These are phyloP conservation scores for Epicauta chinensis DNA, from an alignment of 1,140 invertebrate genomes.

Conservation along the genomic window DNA sequence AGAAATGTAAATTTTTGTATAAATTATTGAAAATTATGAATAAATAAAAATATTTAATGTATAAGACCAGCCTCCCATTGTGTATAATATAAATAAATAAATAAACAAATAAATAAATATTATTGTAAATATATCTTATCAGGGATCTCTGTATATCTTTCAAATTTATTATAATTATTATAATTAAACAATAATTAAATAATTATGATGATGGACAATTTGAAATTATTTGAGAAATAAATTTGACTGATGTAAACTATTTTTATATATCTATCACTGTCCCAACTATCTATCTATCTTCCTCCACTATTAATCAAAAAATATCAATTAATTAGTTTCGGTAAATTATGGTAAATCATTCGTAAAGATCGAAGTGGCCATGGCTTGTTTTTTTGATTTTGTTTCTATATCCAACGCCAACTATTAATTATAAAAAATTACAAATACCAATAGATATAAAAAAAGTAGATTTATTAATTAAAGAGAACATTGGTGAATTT, in stretches of 20 bases:
- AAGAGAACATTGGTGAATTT: too few species aligned
- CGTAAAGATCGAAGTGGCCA: too few species aligned
- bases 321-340: too few species aligned
- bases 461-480: too few species aligned
- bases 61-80: too few species aligned
- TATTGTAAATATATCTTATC: constrained; percentile 34
- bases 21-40: constrained; percentile 16
- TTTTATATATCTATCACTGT: background rate
- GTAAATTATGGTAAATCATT: too few species aligned
- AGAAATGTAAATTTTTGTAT: constrained; percentile 23
- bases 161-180: constrained; percentile 24
- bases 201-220: constrained; percentile 4
- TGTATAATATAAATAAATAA: constrained; percentile 4
- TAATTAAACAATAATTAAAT: background rate
- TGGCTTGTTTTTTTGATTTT: too few species aligned
- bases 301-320: too few species aligned
- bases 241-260: constrained; percentile 34
- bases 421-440: too few species aligned
- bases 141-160: constrained; percentile 37
- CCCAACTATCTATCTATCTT: background rate
- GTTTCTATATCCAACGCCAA: too few species aligned
- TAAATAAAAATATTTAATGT: too few species aligned
- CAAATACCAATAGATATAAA: too few species aligned
- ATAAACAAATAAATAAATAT: constrained; percentile 25
- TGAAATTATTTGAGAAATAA: constrained; percentile 32